Base-by-base conservation (phyloP, 2,888 invertebrate species). In the Spilarctia lutea region DNA sequence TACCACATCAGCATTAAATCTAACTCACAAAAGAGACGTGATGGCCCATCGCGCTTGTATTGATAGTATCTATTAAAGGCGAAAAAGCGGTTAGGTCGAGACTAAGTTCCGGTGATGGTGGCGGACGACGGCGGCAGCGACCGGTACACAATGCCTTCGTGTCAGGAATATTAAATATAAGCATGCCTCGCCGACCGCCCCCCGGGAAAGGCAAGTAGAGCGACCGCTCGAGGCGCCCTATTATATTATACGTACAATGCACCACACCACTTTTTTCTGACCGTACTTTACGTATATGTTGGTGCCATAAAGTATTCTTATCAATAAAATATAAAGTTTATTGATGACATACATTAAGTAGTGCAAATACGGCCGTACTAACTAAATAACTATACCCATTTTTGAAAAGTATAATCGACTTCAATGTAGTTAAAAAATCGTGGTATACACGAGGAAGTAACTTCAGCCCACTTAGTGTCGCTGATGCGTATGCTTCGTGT, bases 61-160 rank as follows among this genome's bases (percentile, higher is more conserved):
- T 84, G 87, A 90, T 91, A 87, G 79, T 78, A 89, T 91, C 90
- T 89, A 90, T 86, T 87, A 89, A 91, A 91, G 90, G 89, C 91
- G 89, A 91, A 91, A 86, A 83, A 91, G 89, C 87, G 86, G 87
- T 89, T 90, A 87, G 85, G 86, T 87, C 83, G 87, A 86, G 85
- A 84, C 84, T 77, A 79, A 90, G 91, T 93, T 94, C 94, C 94
- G 94, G 93, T 91, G 90, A 83, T 84, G 87, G 81, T 79, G 85
- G 83, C 86, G 86, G 85, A 81, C 87, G 89, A 81, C 87, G 89
- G 85, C 87, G 87, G 85, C 74, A 87, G 82, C 86, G 80, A 78
- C 77, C 79, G 79, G 82, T 84, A 79, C 85, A 82, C 81, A 81
- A 66, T 80, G 80, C 75, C 74, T 83, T 83, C 75, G 88, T 89